Percentiles rank a stretch among this genome's conserved stretches.
Conservation (phyloP, 2,113 vertebrate species). For the Tetrax tetrax region DNA sequence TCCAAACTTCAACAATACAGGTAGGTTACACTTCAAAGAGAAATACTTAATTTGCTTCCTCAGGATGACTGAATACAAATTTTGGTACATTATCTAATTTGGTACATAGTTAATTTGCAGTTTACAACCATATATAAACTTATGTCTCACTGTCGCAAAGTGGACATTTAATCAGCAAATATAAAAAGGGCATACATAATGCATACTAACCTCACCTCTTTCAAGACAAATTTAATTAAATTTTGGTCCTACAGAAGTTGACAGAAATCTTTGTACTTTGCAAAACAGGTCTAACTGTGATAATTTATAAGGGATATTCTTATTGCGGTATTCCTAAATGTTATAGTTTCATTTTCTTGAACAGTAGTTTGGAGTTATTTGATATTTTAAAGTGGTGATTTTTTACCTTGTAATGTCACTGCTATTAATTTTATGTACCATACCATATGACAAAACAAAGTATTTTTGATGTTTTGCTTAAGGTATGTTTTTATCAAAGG, state of each 20-base stretch:
- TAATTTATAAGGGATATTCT: background rate
- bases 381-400: background rate
- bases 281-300: background rate
- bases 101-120: constrained; percentile 4
- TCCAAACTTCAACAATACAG: background rate
- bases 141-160: constrained; percentile 10
- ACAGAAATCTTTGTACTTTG: background rate
- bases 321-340: background rate
- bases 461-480: background rate
- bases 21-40: background rate
- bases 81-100: background rate
- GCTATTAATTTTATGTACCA: background rate
- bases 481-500: background rate
- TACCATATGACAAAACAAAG: background rate
- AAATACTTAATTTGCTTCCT: background rate
- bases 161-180: constrained; percentile 20
- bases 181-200: background rate
- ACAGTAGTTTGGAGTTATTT: constrained; percentile 14
- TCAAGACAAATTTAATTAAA: constrained; percentile 10
- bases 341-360: background rate
- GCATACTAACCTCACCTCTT: background rate
- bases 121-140: background rate
- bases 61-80: background rate
- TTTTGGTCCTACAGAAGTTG: background rate
- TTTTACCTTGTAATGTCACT: background rate